These are phyloP conservation scores for Dasypogon diadema DNA, from an alignment of 2,888 invertebrate species.

Conservation along the genomic window DNA sequence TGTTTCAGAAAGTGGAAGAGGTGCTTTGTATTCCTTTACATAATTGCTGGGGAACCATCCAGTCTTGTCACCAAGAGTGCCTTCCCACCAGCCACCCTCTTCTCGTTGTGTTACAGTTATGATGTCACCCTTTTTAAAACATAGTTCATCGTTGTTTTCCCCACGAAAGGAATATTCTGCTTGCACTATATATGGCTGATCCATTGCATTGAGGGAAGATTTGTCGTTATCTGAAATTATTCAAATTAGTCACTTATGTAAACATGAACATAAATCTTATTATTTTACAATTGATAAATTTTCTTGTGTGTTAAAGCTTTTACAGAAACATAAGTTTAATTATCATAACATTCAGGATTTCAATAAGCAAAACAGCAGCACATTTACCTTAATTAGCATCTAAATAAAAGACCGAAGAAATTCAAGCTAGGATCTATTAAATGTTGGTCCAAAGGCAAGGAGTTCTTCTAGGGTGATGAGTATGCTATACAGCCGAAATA, in stretches of 20 bases:
- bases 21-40: constrained; percentile 85
- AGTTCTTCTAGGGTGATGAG: too few relatives aligned
- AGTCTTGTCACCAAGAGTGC: constrained; percentile 92
- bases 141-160: constrained; percentile 97
- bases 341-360: too few relatives aligned
- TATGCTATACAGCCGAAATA: too few relatives aligned
- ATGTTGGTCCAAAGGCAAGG: too few relatives aligned
- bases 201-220: constrained; percentile 61
- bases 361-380: too few relatives aligned
- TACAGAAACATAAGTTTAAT: too few relatives aligned
- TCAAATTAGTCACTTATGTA: too few relatives aligned
- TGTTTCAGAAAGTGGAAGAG: constrained; percentile 73
- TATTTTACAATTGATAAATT: neutral
- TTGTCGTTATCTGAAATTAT: too few relatives aligned
- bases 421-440: too few relatives aligned
- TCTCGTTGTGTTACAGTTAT: constrained; percentile 96
- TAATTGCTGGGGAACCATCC: constrained; percentile 99
- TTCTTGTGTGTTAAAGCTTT: too few relatives aligned
- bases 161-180: constrained; percentile 95
- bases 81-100: constrained; percentile 99
- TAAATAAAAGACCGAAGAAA: too few relatives aligned
- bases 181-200: constrained; percentile 77
- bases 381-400: too few relatives aligned
- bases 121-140: constrained; percentile 95
- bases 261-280: neutral